A percentile compares a stretch with the other conserved stretches of the same genome.
These are phyloP conservation scores for Synergus umbraculus DNA, from an alignment of 2,888 invertebrate genomes.

Conservation along the genomic window DNA sequence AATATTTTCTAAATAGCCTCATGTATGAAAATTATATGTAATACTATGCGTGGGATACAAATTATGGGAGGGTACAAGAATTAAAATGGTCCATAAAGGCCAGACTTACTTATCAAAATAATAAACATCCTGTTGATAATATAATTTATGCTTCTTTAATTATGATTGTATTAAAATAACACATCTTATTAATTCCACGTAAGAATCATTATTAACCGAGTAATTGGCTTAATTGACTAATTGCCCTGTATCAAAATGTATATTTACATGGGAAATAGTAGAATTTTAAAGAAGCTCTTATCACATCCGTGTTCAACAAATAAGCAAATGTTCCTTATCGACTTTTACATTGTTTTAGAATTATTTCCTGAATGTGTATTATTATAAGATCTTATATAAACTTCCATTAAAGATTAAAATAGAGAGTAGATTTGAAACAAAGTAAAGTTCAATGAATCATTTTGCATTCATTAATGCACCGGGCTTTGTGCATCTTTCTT, in stretches of 20 bases:
- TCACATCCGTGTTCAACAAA: conserved; percentile 13
- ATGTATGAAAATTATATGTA: background rate
- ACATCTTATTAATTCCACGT: background rate
- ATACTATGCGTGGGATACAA: background rate
- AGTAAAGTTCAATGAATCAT: background rate
- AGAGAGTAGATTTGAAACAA: background rate
- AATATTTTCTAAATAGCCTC: background rate
- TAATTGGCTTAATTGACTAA: conserved; percentile 20
- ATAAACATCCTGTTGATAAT: conserved; percentile 17
- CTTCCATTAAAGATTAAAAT: no score
- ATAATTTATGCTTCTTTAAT: conserved; percentile 11
- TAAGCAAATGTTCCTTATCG: background rate
- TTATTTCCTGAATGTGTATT: background rate
- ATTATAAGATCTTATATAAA: background rate
- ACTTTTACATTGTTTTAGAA: background rate
- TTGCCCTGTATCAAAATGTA: conserved; percentile 16
- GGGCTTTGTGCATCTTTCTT: conserved; percentile 6
- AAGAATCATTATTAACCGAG: background rate
- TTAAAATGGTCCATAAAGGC: background rate
- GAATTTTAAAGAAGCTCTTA: conserved; percentile 30
- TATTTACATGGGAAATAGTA: conserved; percentile 7
- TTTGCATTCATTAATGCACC: background rate
- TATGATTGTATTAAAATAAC: conserved; percentile 1
- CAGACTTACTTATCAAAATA: conserved; percentile 18
- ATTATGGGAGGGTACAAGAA: background rate